Percentiles rank a stretch among this genome's conserved stretches.
Evolutionary conservation across 2,888 invertebrate species (phyloP).

Genomic region (Drosophila ustulata): DNA sequence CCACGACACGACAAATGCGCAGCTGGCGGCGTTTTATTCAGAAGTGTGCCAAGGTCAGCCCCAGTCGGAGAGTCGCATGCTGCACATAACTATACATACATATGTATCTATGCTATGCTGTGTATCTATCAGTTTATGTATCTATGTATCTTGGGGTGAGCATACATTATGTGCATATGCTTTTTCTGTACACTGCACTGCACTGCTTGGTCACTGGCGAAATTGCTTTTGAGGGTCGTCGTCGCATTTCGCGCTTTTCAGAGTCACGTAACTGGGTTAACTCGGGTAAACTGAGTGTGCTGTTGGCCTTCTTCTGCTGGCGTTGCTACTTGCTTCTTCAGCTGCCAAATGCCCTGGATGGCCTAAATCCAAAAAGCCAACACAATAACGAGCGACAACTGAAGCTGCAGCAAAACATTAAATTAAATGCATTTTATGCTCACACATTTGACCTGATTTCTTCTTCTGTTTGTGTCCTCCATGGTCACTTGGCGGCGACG

Average conservation of each 20-base stretch:
- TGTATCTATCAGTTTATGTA: constrained; percentile 20
- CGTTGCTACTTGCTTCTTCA: neutral
- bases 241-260: constrained; percentile 71
- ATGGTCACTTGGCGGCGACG: neutral
- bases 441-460: constrained; percentile 4
- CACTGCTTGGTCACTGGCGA: constrained; percentile 61
- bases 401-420: neutral
- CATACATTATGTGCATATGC: constrained; percentile 26
- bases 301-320: constrained; percentile 56
- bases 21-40: constrained; percentile 34
- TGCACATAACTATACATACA: constrained; percentile 10
- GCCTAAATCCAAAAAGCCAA: constrained; percentile 34
- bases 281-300: constrained; percentile 31
- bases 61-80: constrained; percentile 30
- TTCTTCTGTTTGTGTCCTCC: neutral
- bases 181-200: constrained; percentile 40
- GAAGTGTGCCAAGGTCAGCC: constrained; percentile 69
- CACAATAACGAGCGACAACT: constrained; percentile 7
- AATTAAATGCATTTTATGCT: constrained; percentile 1
- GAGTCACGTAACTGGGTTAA: constrained; percentile 77
- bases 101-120: neutral
- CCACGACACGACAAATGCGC: constrained; percentile 40
- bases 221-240: constrained; percentile 68
- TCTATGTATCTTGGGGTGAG: constrained; percentile 39
- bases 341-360: constrained; percentile 34